Base-by-base conservation (phyloP, 2,888 invertebrate species). In the Chymomyza procnemis region DNA sequence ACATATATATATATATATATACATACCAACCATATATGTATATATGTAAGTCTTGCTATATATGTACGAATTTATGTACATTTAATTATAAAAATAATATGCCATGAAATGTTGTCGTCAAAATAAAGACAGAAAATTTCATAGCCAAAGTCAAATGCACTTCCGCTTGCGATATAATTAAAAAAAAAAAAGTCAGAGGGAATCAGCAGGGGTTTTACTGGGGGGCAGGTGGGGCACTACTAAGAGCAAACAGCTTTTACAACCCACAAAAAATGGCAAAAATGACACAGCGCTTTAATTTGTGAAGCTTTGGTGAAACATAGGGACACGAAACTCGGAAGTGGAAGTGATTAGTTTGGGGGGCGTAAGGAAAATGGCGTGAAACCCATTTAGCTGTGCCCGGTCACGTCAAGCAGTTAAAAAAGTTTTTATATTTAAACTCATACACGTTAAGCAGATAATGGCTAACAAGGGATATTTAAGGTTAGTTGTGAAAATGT, bases 1-100 rank as follows among this genome's bases (percentile, higher is more conserved):
- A n/a, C 30, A 30, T 6, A 30, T 12, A 41, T 12, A 41, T 41
- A 41, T 12, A 41, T 6, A 6, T 26, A 1, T 6, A 26, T 3
- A 26, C 6, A 26, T 4, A n/a, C n/a, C n/a, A n/a, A n/a, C n/a
- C 26, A 2, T 21, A 22, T 65, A 46, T 61, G 65, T 55, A 5
- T 64, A 19, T 63, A 48, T 56, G 54, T 56, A 65, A 65, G 62
- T 65, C 69, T 73, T 87, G 69, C 71, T 80, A 78, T 61, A 67
- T 19, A 67, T 19, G 12, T 50, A 18, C 18, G 16, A 50, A 50
- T 50, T 50, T 50, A 19, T 50, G 50, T 19, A 6, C 50, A 85
- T 79, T 87, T 81, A 71, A 81, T 81, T 87, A 87, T 73, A 87
- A 87, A 87, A 77, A 81, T 69, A 81, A 85, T 58, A 60, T 75